Evolutionary conservation across 92 coral and sea anemone species (phyloP).

Genomic region (Phenganax stokvisi): DNA sequence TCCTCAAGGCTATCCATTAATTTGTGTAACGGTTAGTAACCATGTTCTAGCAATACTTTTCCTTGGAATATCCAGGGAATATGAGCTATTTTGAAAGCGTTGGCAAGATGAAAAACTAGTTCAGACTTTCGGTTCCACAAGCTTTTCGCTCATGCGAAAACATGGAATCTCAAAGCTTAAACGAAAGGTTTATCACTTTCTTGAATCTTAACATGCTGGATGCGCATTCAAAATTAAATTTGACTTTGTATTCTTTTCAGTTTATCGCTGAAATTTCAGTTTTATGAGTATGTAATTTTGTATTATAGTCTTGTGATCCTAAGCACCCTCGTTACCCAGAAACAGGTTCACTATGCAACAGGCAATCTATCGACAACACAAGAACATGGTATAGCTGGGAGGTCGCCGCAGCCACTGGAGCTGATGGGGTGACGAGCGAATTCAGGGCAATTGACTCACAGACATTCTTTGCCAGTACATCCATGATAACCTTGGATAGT

Average conservation of each 20-base stretch:
- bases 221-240: neutral
- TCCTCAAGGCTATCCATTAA: constrained; percentile 76
- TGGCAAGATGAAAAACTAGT: too few species aligned
- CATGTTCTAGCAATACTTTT: neutral
- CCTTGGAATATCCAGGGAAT: neutral
- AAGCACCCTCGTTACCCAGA: constrained; percentile 84
- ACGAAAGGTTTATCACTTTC: neutral
- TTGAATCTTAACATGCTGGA: neutral
- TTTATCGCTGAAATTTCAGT: neutral
- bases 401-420: constrained; percentile 49
- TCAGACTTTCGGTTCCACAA: neutral
- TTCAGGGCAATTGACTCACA: constrained; percentile 60
- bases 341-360: constrained; percentile 82
- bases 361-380: constrained; percentile 69
- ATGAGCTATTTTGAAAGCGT: neutral
- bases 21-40: constrained; percentile 91
- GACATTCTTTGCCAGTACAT: constrained; percentile 72
- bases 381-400: constrained; percentile 87
- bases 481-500: constrained; percentile 74
- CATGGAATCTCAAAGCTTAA: too few species aligned
- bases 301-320: constrained; percentile 82
- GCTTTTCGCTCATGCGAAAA: too few species aligned
- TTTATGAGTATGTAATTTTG: neutral
- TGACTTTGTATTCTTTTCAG: neutral
- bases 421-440: constrained; percentile 30